phyloP scores from a whole-genome alignment of 2,797 vertebrate species.

The Chlorospingus flavigularis region DNA sequence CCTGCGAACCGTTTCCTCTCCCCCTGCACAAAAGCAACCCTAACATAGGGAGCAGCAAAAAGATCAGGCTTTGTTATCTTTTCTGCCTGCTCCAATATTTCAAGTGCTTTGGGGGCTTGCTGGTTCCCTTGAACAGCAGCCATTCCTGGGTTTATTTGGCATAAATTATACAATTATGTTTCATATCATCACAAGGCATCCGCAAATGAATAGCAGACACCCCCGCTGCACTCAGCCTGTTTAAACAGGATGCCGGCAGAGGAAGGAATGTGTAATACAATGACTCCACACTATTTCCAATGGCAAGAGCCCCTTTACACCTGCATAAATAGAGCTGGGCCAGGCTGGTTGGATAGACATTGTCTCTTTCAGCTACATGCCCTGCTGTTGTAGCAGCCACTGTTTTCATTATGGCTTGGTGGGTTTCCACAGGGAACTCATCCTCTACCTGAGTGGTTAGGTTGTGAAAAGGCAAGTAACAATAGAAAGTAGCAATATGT shows the following conservation, averaged over 20 bases:
- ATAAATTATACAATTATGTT: constrained; percentile 56
- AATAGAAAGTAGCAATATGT: neutral
- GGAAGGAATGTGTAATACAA: constrained; percentile 65
- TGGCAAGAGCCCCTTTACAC: constrained; percentile 49
- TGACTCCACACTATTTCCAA: constrained; percentile 37
- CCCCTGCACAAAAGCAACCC: neutral
- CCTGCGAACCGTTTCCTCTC: neutral
- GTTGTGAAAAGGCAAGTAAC: neutral
- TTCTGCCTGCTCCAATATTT: constrained; percentile 53
- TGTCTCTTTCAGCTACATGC: constrained; percentile 31
- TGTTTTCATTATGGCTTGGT: constrained; percentile 19
- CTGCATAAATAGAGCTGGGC: constrained; percentile 64
- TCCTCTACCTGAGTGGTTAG: neutral
- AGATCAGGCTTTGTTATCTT: constrained; percentile 42
- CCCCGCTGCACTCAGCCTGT: constrained; percentile 30
- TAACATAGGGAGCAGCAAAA: neutral
- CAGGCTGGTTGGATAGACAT: neutral
- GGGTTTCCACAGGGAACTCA: neutral
- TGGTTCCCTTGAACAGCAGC: constrained; percentile 38
- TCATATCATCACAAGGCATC: constrained; percentile 57
- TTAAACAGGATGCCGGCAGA: constrained; percentile 60
- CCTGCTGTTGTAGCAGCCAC: neutral
- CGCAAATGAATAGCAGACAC: constrained; percentile 46
- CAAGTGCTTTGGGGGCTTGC: neutral
- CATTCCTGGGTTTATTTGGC: constrained; percentile 39